Evolutionary conservation across 2,888 invertebrate species (phyloP).

Genomic region (Drosophila kanekoi): DNA sequence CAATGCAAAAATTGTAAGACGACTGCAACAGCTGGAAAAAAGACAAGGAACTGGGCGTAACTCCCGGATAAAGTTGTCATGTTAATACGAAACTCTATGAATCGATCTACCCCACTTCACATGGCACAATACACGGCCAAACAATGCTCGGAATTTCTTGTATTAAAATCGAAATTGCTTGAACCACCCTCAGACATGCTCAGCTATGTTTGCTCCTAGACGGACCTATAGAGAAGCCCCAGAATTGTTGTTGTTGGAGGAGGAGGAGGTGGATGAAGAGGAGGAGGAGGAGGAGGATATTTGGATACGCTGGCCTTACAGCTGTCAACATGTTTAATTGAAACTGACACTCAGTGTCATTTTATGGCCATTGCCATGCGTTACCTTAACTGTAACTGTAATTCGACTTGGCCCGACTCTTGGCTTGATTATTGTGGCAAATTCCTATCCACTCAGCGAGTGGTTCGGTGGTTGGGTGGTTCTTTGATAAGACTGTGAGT

Average conservation of each 20-base stretch:
- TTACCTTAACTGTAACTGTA: constrained; percentile 66
- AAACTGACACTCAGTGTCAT: constrained; percentile 83
- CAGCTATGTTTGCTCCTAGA: constrained; percentile 10
- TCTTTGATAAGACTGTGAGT: not conserved
- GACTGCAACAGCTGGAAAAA: constrained; percentile 7
- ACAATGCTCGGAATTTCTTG: constrained; percentile 75
- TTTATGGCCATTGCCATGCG: constrained; percentile 80
- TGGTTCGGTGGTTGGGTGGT: not conserved
- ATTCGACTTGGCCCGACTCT: constrained; percentile 59
- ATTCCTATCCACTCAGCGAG: constrained; percentile 47
- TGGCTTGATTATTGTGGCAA: constrained; percentile 68
- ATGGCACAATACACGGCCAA: constrained; percentile 39
- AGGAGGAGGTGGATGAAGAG: not conserved
- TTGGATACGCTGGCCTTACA: constrained; percentile 59
- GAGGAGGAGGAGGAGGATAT: constrained; percentile 16
- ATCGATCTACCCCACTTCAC: not conserved
- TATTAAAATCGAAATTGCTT: constrained; percentile 77
- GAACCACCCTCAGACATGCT: constrained; percentile 35
- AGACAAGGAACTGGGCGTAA: constrained; percentile 20
- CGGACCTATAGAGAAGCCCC: constrained; percentile 5
- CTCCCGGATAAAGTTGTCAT: constrained; percentile 73
- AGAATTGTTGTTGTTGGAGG: constrained; percentile 4
- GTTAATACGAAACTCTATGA: constrained; percentile 14
- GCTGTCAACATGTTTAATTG: constrained; percentile 83
- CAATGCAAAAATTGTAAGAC: constrained; percentile 28